A percentile compares a stretch with the other conserved stretches of the same genome.
Conservation (phyloP, 2,113 vertebrate genomes). For the Solea solea region DNA sequence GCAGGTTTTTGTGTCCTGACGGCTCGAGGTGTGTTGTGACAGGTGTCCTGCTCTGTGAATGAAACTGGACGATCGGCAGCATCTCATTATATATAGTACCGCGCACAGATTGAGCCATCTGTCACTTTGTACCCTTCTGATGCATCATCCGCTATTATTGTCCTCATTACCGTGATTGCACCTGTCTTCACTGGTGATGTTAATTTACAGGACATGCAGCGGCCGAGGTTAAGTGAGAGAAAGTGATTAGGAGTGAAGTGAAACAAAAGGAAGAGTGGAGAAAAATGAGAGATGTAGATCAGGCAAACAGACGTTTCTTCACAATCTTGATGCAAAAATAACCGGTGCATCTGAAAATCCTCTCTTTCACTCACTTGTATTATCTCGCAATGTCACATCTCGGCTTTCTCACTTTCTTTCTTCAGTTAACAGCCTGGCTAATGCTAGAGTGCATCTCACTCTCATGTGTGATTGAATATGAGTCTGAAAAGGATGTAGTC, state of each 20-base stretch:
- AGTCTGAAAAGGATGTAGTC: too few relatives aligned
- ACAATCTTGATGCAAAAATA: too few relatives aligned
- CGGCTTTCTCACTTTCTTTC: too few relatives aligned
- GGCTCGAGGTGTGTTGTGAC: conserved; percentile 61
- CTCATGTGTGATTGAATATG: too few relatives aligned
- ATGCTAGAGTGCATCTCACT: too few relatives aligned
- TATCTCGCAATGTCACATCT: too few relatives aligned
- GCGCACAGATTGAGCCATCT: conserved; percentile 50
- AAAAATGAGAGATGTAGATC: conserved; percentile 10
- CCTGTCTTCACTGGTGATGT: conserved; percentile 18
- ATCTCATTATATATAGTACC: conserved; percentile 47
- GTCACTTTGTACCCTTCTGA: conserved; percentile 45
- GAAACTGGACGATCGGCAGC: conserved; percentile 48
- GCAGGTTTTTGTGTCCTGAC: conserved; percentile 33
- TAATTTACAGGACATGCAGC: conserved; percentile 43
- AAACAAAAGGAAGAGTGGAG: neutral
- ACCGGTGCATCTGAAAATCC: too few relatives aligned
- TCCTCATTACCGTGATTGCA: conserved; percentile 32
- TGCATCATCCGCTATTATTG: conserved; percentile 46
- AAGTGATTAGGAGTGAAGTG: neutral
- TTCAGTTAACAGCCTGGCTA: too few relatives aligned
- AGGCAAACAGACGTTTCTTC: neutral
- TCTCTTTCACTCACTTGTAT: too few relatives aligned
- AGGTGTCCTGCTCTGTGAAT: conserved; percentile 63
- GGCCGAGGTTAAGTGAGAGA: conserved; percentile 11